Percentiles rank a stretch among this genome's conserved stretches.
Conservation (phyloP, 2,113 vertebrate species). For the Noturus placidus region DNA sequence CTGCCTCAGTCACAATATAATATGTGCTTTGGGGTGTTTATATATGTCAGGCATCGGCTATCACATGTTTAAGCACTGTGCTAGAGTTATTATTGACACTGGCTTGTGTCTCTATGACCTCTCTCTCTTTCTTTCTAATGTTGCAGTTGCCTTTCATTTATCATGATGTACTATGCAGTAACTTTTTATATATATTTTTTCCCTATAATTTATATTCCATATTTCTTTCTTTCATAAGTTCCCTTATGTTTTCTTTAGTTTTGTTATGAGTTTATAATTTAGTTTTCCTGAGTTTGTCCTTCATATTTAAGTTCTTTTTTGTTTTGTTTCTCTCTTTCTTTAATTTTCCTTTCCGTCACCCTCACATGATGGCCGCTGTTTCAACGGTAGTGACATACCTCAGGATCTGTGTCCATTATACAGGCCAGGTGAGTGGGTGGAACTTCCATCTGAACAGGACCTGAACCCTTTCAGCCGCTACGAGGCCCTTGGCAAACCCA, state of each 20-base stretch:
- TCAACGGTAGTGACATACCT: conserved; percentile 88
- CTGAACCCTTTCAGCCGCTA: conserved; percentile 97
- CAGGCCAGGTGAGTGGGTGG: conserved; percentile 99
- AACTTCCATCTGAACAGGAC: conserved; percentile 90
- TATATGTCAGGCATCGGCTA: neutral
- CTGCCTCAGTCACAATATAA: neutral
- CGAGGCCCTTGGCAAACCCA: conserved; percentile 81
- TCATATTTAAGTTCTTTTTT: conserved; percentile 39
- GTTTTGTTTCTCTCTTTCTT: conserved; percentile 47
- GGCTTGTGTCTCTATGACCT: neutral
- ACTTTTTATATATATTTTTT: neutral
- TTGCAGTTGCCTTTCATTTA: neutral
- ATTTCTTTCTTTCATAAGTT: neutral
- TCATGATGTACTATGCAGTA: neutral
- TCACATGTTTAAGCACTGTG: neutral
- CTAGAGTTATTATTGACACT: conserved; percentile 5
- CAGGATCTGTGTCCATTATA: conserved; percentile 99
- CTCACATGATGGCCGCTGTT: conserved; percentile 74
- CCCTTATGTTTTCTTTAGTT: conserved; percentile 3
- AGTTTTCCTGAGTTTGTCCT: conserved; percentile 33
- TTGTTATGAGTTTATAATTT: conserved; percentile 22
- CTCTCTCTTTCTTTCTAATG: neutral
- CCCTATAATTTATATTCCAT: neutral
- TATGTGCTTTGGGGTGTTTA: neutral
- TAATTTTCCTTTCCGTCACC: conserved; percentile 45